Base-by-base conservation (phyloP, 2,113 vertebrate species). In the Alectura lathami region DNA sequence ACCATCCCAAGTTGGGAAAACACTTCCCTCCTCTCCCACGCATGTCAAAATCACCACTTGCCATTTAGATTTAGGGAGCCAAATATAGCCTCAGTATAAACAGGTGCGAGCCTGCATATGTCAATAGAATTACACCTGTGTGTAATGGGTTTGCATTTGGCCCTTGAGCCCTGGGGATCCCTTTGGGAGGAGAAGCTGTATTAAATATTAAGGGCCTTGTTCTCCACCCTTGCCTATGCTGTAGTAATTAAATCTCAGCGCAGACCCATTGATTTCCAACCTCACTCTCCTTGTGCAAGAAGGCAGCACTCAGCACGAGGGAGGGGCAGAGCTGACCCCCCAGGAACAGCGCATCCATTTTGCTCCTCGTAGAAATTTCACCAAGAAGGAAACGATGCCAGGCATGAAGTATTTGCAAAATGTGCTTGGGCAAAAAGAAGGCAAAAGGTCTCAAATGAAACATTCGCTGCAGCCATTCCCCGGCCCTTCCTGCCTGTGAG, bases 161-260 rank as follows among this genome's bases (percentile, higher is more conserved):
- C 94, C 93, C 92, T 56, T 34, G 80, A 88, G 92, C 90, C 93
- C 76, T 2, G 1, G 86, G 93, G 88, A 94, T 94, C 76, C 93
- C 86, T 79, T 17, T 5, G 83, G 83, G 93, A 96, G 80, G 77
- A 84, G 57, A 91, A 68, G 73, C 56, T 57, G 36, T 91, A 96
- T 97, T 92, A 96, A 97, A 96, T 96, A 96, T 96, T 96, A 95
- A 97, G 93, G 80, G 76, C 69, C 91, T 86, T 72, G 83, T 91
- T 91, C 95, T 93, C 92, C 93, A 88, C 68, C 93, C 91, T 84
- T 94, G 94, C 93, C 88, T 75, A 42, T 0, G 3, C 86, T 21
- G 45, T 47, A 53, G 83, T 95, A 96, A 96, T 96, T 95, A 93
- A 96, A 96, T 88, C 90, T 90, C 91, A 15, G 43, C 5, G 66